Conservation (phyloP, 2,888 invertebrate genomes). For the Diaperis boleti region DNA sequence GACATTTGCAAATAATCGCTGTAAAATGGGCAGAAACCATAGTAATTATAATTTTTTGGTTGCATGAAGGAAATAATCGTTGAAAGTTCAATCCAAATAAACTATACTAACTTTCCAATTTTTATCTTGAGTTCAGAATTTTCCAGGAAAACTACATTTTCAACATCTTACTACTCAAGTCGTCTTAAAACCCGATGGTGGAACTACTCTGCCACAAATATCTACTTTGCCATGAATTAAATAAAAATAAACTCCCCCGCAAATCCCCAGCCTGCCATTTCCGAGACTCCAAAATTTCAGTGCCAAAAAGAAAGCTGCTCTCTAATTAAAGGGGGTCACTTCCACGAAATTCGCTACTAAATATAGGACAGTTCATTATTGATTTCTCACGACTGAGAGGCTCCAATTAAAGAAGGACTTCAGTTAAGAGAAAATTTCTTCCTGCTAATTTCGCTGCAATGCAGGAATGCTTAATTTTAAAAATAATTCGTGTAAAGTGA, state of each 20-base stretch:
- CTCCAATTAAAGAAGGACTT: slow-evolving; percentile 18
- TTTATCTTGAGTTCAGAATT: neutral
- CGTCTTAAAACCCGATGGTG: slow-evolving; percentile 1
- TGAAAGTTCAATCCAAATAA: too few species aligned
- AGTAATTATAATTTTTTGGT: too few species aligned
- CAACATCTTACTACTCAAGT: neutral
- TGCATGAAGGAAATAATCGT: too few species aligned
- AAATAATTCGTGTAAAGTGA: neutral
- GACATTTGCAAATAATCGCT: too few species aligned
- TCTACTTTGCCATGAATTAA: slow-evolving; percentile 6
- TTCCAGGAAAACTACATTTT: too few species aligned
- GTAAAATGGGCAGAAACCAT: too few species aligned
- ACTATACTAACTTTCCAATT: too few species aligned
- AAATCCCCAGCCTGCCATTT: slow-evolving; percentile 9
- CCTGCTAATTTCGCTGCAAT: slow-evolving; percentile 5
- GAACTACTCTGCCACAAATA: neutral
- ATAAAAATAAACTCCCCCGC: slow-evolving; percentile 5
- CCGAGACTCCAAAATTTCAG: slow-evolving; percentile 11
- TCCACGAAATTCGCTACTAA: slow-evolving; percentile 29
- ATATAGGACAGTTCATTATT: slow-evolving; percentile 26
- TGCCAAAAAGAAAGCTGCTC: slow-evolving; percentile 26
- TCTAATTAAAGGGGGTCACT: slow-evolving; percentile 25
- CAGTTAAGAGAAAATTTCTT: slow-evolving; percentile 20
- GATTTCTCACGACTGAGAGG: slow-evolving; percentile 21
- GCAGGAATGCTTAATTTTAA: neutral